phyloP scores from a whole-genome alignment of 2,113 vertebrate species.

The Petrocephalus zakoni region DNA sequence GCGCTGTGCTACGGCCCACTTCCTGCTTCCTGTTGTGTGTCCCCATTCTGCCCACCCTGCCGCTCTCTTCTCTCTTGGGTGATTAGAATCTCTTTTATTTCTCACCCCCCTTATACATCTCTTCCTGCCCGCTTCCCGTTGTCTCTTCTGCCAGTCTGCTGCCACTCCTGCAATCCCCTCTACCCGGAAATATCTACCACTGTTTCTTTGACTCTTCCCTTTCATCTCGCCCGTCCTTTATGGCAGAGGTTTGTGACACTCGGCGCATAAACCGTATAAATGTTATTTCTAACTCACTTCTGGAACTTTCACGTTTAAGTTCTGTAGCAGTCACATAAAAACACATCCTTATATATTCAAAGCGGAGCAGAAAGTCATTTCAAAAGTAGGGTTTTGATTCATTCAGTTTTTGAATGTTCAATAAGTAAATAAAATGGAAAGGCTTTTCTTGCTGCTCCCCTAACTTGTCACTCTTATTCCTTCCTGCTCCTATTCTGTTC shows the following conservation, averaged over 20 bases:
- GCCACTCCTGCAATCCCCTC: background rate
- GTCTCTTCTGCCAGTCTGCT: background rate
- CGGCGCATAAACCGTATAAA: background rate
- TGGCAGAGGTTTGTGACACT: background rate
- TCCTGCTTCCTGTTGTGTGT: background rate
- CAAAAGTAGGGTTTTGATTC: slow-evolving; percentile 5
- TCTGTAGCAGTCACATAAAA: background rate
- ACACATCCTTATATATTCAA: background rate
- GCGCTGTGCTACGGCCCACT: background rate
- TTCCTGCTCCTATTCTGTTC: slow-evolving; percentile 8
- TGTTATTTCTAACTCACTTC: background rate
- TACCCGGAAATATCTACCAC: background rate
- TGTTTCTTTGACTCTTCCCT: background rate
- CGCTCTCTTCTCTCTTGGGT: background rate
- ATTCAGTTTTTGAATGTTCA: slow-evolving; percentile 7
- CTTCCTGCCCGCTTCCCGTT: background rate
- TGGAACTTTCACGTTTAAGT: background rate
- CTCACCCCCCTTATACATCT: slow-evolving; percentile 36
- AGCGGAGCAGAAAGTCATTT: background rate
- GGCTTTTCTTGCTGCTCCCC: background rate
- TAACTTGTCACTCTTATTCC: slow-evolving; percentile 9
- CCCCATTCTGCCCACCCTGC: background rate
- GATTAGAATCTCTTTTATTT: background rate
- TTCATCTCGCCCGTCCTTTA: background rate
- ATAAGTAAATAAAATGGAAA: slow-evolving; percentile 7